Evolutionary conservation across 2,797 vertebrate species (phyloP), one percentile per base, ranked within the genome.

Genomic region (Remorina albescens): DNA sequence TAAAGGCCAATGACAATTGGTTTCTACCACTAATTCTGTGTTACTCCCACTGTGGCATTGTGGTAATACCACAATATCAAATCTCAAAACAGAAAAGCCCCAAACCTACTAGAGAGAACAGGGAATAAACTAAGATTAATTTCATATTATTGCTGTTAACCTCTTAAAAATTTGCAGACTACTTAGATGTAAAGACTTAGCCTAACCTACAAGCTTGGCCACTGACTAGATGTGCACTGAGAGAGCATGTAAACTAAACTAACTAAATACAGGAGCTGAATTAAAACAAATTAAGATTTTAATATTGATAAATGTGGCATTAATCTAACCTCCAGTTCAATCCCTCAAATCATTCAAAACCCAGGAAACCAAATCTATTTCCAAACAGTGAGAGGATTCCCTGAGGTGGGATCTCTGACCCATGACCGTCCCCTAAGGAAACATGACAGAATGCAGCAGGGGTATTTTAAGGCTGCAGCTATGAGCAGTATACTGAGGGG

Each of bases 381-480:
- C 67, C 23, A 81, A 80, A 79, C 81, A 82, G 64, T 64, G 71
- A 37, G 67, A 77, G 70, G 54, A 82, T 76, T 87, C 90, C 83
- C 71, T 8, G 59, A 58, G 78, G 72, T 59, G 61, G 64, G 74
- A 76, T 88, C 78, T 80, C 63, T 71, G 88, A 80, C 81, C 71
- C 74, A 53, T 25, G 59, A 79, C 74, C 28, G 63, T 83, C 82
- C 72, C 80, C 62, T 1, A n/a, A 81, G 82, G 81, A 86, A 66
- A 60, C 77, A 75, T 79, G 77, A 78, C 83, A 91, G 88, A 90
- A 89, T 90, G 85, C 41, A 50, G 73, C 10, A 2, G 1, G 76
- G 76, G 65, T 93, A 93, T 93, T 94, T 94, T 91, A 89, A 81
- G 92, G 89, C 58, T 19, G 67, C 54, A 73, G 75, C 83, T 86